Evolutionary conservation across 2,113 vertebrate genomes (phyloP), one percentile per base, ranked within the genome.

Genomic region (Mustela lutreola): DNA sequence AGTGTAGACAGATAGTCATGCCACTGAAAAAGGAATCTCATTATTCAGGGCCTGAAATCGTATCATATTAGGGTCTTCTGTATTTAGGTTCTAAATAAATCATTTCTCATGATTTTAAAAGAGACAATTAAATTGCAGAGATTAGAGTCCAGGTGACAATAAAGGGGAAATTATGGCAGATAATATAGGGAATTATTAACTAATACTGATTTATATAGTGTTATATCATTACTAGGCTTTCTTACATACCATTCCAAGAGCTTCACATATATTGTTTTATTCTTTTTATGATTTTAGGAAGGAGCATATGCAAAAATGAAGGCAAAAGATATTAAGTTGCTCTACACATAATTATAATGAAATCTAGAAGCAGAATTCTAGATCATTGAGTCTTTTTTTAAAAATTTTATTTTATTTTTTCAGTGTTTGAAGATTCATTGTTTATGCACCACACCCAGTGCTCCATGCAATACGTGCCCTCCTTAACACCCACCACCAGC

Each of bases 341-440:
- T 98, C 62, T 80, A 81, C 7, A 76, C 21, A 81, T 11, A 94
- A 73, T 31, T 89, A 2, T 91, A 92, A 24, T 71, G 78, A 96
- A 84, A 81, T 78, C 36, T 96, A 33, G 63, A 92, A 96, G n/a
- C 39, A 92, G 67, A 96, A 81, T 71, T 94, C 36, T 92, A 83
- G 87, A 39, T 96, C 24, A 73, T 28, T 87, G 60, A 60, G 19
- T 84, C 31, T 48, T 11, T 56, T 56, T 56, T 18, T 16, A 4
- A 53, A 53, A 53, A 14, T 11, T 50, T 50, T 15, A 53, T 56
- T 56, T 56, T 6, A 56, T 56, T 56, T 56, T 56, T 6, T 56
- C 53, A 56, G 53, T 56, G 53, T 56, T 56, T 5, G 5, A 56
- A 56, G 53, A 56, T 18, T 56, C 53, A 56, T 56, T 56, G 16